Percentiles rank a stretch among this genome's conserved stretches.
phyloP scores from a whole-genome alignment of 2,113 vertebrate genomes.

The Struthio camelus region DNA sequence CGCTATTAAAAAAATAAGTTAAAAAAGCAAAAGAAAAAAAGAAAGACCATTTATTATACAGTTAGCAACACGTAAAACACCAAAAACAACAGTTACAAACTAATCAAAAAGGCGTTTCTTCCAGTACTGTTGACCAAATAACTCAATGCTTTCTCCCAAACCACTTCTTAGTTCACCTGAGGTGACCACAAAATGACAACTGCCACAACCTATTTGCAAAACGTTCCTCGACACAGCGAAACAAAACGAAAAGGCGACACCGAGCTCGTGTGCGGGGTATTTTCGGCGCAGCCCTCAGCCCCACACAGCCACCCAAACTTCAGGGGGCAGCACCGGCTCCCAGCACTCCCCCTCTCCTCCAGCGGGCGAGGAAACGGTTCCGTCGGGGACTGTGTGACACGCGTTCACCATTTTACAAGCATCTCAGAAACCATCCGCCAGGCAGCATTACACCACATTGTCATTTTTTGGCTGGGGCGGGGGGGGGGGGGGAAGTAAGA shows the following conservation, averaged over 20 bases:
- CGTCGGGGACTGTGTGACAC: conserved; percentile 53
- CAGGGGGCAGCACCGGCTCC: neutral
- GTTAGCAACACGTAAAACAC: neutral
- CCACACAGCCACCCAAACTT: neutral
- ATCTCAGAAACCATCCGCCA: conserved; percentile 43
- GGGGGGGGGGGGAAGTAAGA: conserved; percentile 34
- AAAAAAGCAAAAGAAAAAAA: neutral
- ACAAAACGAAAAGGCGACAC: conserved; percentile 10
- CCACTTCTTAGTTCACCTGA: conserved; percentile 51
- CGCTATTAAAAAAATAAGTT: neutral
- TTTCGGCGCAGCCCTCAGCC: neutral
- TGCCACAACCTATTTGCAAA: conserved; percentile 20
- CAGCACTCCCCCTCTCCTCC: neutral
- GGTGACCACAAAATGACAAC: conserved; percentile 44
- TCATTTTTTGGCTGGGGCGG: conserved; percentile 19
- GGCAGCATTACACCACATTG: conserved; percentile 45
- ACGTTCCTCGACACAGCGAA: conserved; percentile 38
- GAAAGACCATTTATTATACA: conserved; percentile 2
- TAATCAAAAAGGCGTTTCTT: conserved; percentile 19
- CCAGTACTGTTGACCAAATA: conserved; percentile 1
- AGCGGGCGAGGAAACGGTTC: conserved; percentile 23
- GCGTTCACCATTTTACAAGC: conserved; percentile 58
- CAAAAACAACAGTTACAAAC: conserved; percentile 20
- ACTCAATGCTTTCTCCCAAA: conserved; percentile 45
- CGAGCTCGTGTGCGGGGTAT: conserved; percentile 28